Evolutionary conservation across 2,888 invertebrate genomes (phyloP), one percentile per base, ranked within the genome.

Genomic region (Sarcophaga carnaria): DNA sequence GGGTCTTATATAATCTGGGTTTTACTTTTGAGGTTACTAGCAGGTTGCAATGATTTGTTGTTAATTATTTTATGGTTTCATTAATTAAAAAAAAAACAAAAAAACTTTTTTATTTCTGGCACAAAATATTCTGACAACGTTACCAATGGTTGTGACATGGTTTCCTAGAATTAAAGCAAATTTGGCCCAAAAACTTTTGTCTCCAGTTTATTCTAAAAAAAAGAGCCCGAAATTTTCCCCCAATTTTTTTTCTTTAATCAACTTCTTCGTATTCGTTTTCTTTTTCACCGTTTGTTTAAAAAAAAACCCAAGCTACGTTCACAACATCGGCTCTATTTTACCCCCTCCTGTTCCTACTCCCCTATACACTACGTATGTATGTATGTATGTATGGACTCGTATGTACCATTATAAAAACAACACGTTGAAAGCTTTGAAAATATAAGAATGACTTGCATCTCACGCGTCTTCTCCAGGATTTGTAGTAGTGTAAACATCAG

Each of bases 401-500:
- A 37, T 37, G 37, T 37, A 37, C 8, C 8, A 37, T 37, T 37
- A 10, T 37, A 37, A 37, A 37, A 37, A 37, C 3, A 17, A 54
- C 17, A 54, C 12, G 70, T 63, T 27, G 2, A 22, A 78, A 74
- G 78, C 83, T 83, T 83, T 83, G 83, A 83, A 83, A 83, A 83
- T 83, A 67, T 74, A 78, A 54, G 78, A 78, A 54, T 83, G 83
- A 83, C 72, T 83, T 77, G 27, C 22, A 83, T 67, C 67, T 83
- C 83, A 78, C 22, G 78, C 77, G 83, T 83, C 83, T 83, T 83
- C 83, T 78, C 83, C 83, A 83, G 83, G 83, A 83, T 83, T 83
- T 83, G 83, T 83, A 78, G 83, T 83, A 83, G 83, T 83, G 83
- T 83, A 83, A 83, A 83, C 83, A 83, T 83, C 83, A 83, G 83